A percentile compares a stretch with the other conserved stretches of the same genome.
Conservation (phyloP, 2,888 invertebrate species). For the Caenorhabditis japonica region DNA sequence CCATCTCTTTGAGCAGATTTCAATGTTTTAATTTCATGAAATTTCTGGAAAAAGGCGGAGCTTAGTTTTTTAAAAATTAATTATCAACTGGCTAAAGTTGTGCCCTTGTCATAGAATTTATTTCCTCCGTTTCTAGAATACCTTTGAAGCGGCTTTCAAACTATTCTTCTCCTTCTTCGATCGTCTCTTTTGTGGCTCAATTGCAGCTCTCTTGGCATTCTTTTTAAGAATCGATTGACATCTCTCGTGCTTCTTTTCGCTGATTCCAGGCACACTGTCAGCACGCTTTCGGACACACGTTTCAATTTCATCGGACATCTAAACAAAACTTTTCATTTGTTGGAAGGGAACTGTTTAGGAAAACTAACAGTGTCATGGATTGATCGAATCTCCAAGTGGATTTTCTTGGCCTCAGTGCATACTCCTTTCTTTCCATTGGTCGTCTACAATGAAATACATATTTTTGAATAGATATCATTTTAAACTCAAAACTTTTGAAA, state of each 20-base stretch:
- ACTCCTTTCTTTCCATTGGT: constrained; percentile 53
- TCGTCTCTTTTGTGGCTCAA: constrained; percentile 51
- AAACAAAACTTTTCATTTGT: constrained; percentile 6
- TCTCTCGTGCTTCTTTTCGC: constrained; percentile 50
- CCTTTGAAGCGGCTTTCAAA: constrained; percentile 51
- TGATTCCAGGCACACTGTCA: constrained; percentile 28
- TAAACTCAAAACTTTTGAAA: background rate
- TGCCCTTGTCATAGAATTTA: no score
- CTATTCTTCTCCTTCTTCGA: constrained; percentile 54
- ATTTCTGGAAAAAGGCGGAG: no score
- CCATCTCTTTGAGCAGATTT: no score
- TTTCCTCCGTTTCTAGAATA: no score
- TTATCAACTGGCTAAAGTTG: no score
- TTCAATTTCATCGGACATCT: constrained; percentile 49
- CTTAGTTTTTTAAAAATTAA: no score
- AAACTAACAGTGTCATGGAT: constrained; percentile 41
- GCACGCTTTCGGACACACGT: constrained; percentile 45
- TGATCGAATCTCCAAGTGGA: constrained; percentile 48
- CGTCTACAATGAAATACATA: constrained; percentile 21
- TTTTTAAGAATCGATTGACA: constrained; percentile 53
- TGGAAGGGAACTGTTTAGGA: no score
- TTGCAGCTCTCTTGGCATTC: constrained; percentile 48
- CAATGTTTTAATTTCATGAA: no score
- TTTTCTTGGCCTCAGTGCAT: constrained; percentile 51
- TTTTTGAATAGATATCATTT: no score